These are phyloP conservation scores for Masnerella sp. DNA, from an alignment of 2,888 invertebrate genomes.

Conservation along the genomic window DNA sequence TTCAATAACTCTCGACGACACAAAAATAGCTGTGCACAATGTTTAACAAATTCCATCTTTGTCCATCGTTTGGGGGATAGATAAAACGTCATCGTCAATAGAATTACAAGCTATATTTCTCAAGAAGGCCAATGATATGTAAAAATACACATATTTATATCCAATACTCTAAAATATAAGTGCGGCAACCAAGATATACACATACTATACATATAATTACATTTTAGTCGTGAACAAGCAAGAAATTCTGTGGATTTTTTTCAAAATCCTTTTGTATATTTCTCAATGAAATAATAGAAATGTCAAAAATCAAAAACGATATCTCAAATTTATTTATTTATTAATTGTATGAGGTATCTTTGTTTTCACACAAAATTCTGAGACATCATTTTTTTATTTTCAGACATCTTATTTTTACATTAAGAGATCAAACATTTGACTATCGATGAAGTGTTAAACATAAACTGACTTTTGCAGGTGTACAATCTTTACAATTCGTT, in stretches of 20 bases:
- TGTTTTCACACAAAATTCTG: too few relatives aligned
- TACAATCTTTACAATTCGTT: too few relatives aligned
- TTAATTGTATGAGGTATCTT: too few relatives aligned
- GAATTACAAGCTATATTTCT: slow-evolving; percentile 73
- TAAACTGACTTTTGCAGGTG: too few relatives aligned
- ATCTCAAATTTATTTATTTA: too few relatives aligned
- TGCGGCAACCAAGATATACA: slow-evolving; percentile 77
- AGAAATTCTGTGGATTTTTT: slow-evolving; percentile 50
- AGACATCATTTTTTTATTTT: too few relatives aligned
- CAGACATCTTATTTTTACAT: too few relatives aligned
- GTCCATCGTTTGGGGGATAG: slow-evolving; percentile 46
- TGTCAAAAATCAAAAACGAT: too few relatives aligned
- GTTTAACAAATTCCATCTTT: slow-evolving; percentile 45
- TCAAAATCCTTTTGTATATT: slow-evolving; percentile 30
- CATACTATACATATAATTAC: slow-evolving; percentile 76
- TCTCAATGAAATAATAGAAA: too few relatives aligned
- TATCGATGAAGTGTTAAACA: too few relatives aligned
- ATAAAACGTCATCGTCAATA: slow-evolving; percentile 65
- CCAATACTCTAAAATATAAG: slow-evolving; percentile 76
- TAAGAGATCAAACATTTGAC: too few relatives aligned
- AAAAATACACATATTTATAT: slow-evolving; percentile 77
- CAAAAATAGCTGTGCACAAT: slow-evolving; percentile 55
- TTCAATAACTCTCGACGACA: too few relatives aligned
- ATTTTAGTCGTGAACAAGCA: slow-evolving; percentile 63
- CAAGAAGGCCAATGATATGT: slow-evolving; percentile 77